Percentiles rank a stretch among this genome's conserved stretches.
These are phyloP conservation scores for Labia minor DNA, from an alignment of 2,888 invertebrate genomes.

Conservation along the genomic window DNA sequence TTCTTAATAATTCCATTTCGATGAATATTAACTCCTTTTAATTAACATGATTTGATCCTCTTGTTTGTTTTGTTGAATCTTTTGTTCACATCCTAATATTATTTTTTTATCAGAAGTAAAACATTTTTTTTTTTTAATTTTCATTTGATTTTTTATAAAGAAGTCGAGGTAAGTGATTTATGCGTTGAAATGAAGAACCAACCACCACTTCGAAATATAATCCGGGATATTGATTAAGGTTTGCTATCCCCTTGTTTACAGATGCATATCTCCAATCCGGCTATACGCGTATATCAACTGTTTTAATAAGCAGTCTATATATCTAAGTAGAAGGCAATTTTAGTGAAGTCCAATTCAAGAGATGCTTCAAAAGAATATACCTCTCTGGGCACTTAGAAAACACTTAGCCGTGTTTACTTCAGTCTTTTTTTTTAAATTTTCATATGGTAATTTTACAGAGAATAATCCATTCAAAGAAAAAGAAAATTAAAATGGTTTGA, in stretches of 20 bases:
- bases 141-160: background rate
- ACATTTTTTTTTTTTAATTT: background rate
- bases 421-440: too few species aligned
- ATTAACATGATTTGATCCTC: background rate
- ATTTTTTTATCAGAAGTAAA: background rate
- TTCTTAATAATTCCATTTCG: too few species aligned
- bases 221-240: background rate
- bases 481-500: too few species aligned
- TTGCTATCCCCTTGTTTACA: background rate
- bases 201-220: background rate
- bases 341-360: background rate
- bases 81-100: too few species aligned
- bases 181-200: background rate
- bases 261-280: background rate
- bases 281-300: background rate
- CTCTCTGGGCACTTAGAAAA: too few species aligned
- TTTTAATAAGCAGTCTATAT: background rate
- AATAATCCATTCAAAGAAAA: too few species aligned
- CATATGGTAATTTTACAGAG: too few species aligned
- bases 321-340: background rate
- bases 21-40: background rate
- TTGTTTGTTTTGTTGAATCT: background rate
- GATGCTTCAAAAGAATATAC: too few species aligned
- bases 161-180: background rate
- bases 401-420: too few species aligned